phyloP scores from a whole-genome alignment of 2,797 vertebrate species.

The Lepus oiostolus region DNA sequence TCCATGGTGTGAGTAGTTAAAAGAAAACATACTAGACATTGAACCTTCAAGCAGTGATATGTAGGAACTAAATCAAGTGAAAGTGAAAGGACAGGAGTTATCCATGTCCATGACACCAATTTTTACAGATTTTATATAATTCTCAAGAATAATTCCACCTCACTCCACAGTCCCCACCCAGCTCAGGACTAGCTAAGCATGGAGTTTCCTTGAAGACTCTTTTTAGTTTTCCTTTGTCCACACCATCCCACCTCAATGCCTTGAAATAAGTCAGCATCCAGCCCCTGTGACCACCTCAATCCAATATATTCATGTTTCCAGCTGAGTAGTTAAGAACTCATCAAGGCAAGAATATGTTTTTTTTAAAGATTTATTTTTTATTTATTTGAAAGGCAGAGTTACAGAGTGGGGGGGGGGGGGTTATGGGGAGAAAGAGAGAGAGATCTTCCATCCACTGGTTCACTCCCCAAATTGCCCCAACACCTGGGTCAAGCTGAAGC shows the following conservation, averaged over 20 bases:
- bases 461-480: too few relatives aligned
- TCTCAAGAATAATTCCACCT: background rate
- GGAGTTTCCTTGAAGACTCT: constrained; percentile 12
- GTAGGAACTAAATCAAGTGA: background rate
- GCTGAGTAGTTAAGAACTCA: background rate
- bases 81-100: background rate
- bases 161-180: background rate
- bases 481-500: too few relatives aligned
- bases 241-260: background rate
- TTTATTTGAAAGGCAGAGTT: too few relatives aligned
- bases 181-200: background rate
- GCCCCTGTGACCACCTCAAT: background rate
- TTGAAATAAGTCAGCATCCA: background rate
- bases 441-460: too few relatives aligned
- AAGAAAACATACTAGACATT: constrained; percentile 35
- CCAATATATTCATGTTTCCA: background rate
- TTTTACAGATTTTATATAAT: constrained; percentile 2
- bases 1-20: background rate
- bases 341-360: background rate
- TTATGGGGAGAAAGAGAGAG: too few relatives aligned
- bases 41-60: background rate
- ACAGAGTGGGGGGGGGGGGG: too few relatives aligned
- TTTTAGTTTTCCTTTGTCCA: background rate
- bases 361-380: too few relatives aligned
- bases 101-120: background rate